Evolutionary conservation across 2,113 vertebrate genomes (phyloP), one percentile per base, ranked within the genome.

Genomic region (Progne subis): DNA sequence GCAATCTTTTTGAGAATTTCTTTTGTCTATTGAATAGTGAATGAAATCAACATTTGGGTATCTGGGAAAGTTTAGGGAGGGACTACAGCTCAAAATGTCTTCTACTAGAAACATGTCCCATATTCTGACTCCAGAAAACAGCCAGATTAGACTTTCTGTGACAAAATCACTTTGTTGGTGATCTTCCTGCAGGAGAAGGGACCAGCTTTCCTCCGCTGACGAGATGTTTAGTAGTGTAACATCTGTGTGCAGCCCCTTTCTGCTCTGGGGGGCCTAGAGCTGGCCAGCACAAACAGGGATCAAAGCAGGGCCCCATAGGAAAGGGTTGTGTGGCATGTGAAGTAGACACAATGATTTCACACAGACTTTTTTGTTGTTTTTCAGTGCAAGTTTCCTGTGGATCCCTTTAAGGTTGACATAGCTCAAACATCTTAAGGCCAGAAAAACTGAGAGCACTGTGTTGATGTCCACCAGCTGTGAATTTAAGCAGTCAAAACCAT

Each of bases 211-310:
- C 39, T 92, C 39, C 2, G 2, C 11, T 68, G 70, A 52, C 0
- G 19, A 60, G n/a, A 41, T 87, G n/a, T 65, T 86, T 4, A 46
- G 70, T 49, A 60, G 37, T 6, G 1, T 14, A 43, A 94, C 61
- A 75, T 75, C 74, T 87, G 85, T 5, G 18, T 47, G 8, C 49
- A 90, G 55, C 57, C 61, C 57, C 57, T 23, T 15, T 9, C 53
- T 60, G 39, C 3, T 3, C 74, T 28, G 41, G 78, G 81, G 68
- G 34, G 53, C 55, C 46, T 50, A 13, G 29, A 52, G 67, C 70
- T 68, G 59, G 92, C 94, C 90, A 82, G 90, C 76, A 85, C 61
- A 85, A 91, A 82, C 65, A 72, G 74, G 19, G 79, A 75, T 93
- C 85, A 93, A 94, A 96, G 90, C 53, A 43, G 61, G 20, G 41